phyloP scores from a whole-genome alignment of 2,888 invertebrate species.

The Biston stratarius region DNA sequence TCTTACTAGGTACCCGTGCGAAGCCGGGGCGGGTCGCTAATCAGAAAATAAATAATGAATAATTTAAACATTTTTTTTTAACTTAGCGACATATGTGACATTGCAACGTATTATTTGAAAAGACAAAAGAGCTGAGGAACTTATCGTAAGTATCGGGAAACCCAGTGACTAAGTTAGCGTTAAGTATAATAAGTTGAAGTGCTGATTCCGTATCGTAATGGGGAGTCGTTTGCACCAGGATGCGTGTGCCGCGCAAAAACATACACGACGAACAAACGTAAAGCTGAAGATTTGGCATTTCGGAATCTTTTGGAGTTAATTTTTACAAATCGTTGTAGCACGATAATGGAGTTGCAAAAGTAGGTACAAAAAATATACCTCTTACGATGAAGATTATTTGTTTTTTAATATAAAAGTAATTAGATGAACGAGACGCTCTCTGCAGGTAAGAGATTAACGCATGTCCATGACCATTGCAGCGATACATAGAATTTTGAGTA shows the following conservation, averaged over 20 bases:
- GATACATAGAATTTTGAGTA: too few species aligned
- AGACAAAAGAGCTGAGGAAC: background rate
- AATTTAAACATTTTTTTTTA: too few species aligned
- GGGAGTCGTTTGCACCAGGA: slow-evolving; percentile 12
- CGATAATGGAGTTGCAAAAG: background rate
- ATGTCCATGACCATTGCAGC: too few species aligned
- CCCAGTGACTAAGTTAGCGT: slow-evolving; percentile 2
- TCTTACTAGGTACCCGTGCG: too few species aligned
- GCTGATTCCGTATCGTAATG: slow-evolving; percentile 3
- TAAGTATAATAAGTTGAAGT: slow-evolving; percentile 3
- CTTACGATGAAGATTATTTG: too few species aligned
- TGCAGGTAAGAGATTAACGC: too few species aligned
- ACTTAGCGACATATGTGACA: background rate
- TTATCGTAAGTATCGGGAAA: background rate
- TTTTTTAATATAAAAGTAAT: too few species aligned
- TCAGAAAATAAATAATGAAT: too few species aligned
- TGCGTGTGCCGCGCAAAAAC: slow-evolving; percentile 8
- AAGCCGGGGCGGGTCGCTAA: too few species aligned
- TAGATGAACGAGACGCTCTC: too few species aligned
- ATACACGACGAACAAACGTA: background rate
- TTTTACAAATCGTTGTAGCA: background rate
- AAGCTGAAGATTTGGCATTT: background rate
- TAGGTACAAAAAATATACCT: too few species aligned
- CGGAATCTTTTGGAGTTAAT: background rate
- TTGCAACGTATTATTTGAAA: background rate